phyloP scores from a whole-genome alignment of 2,888 invertebrate genomes.

The Lepidochrysops patricia region DNA sequence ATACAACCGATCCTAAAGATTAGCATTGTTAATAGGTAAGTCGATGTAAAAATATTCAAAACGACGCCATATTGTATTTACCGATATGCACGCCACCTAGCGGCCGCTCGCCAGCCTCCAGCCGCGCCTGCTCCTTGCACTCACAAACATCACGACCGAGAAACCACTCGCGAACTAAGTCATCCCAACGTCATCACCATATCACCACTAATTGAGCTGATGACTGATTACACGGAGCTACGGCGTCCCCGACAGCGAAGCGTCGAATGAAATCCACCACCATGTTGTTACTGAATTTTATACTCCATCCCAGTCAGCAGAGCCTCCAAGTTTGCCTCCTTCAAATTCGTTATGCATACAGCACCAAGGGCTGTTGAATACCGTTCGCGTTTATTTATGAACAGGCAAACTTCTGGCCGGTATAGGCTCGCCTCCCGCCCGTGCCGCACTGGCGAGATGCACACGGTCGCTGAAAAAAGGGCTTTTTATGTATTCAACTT shows the following conservation, averaged over 20 bases:
- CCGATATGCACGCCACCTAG: conserved; percentile 64
- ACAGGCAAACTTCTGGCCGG: conserved; percentile 75
- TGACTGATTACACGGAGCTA: conserved; percentile 67
- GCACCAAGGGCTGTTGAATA: conserved; percentile 77
- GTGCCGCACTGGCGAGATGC: conserved; percentile 44
- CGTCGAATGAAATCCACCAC: conserved; percentile 73
- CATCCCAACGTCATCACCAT: conserved; percentile 1
- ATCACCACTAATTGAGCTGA: conserved; percentile 24
- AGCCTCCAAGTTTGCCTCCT: conserved; percentile 76
- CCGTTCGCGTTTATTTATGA: conserved; percentile 76
- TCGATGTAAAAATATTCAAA: conserved; percentile 68
- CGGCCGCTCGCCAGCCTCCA: conserved; percentile 45
- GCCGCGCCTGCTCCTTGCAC: conserved; percentile 28
- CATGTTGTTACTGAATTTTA: conserved; percentile 75
- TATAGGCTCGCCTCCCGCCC: conserved; percentile 59
- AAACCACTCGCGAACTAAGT: background rate
- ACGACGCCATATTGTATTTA: conserved; percentile 50
- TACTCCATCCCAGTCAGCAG: conserved; percentile 73
- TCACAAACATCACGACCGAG: conserved; percentile 32
- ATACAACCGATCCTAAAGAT: background rate
- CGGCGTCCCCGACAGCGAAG: conserved; percentile 68
- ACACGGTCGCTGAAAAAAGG: conserved; percentile 76
- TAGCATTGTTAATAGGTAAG: conserved; percentile 15
- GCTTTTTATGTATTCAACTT: conserved; percentile 81
- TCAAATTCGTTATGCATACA: conserved; percentile 77